These are phyloP conservation scores for Phasianus colchicus DNA, from an alignment of 2,113 vertebrate species.

Conservation along the genomic window DNA sequence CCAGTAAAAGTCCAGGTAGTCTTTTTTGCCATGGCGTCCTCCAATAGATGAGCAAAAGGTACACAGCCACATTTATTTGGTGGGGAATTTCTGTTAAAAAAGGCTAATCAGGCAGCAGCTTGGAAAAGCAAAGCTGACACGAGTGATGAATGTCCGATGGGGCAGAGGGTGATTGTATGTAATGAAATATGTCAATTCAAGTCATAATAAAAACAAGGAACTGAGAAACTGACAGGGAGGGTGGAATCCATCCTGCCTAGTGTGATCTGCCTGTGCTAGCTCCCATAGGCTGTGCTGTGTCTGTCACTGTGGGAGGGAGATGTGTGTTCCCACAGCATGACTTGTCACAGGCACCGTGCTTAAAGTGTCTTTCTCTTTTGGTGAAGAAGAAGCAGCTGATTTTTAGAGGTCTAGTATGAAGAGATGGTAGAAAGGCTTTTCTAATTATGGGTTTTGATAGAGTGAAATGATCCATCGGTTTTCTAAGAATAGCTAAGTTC, in stretches of 20 bases:
- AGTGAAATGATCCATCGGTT: not conserved
- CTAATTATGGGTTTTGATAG: not conserved
- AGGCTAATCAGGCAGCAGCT: slow-evolving; percentile 45
- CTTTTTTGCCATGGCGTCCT: not conserved
- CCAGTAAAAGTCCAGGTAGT: not conserved
- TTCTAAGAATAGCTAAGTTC: not conserved
- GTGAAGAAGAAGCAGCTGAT: not conserved
- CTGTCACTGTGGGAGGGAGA: not conserved
- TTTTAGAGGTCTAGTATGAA: not conserved
- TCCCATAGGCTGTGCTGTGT: not conserved
- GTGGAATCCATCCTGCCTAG: not conserved
- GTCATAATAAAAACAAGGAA: slow-evolving; percentile 31
- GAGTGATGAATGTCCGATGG: not conserved
- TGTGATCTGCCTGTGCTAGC: not conserved
- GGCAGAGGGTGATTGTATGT: not conserved
- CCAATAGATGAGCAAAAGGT: not conserved
- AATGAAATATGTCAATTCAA: slow-evolving; percentile 58
- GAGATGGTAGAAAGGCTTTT: not conserved
- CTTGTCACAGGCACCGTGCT: rapidly evolving
- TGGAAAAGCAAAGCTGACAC: slow-evolving; percentile 59
- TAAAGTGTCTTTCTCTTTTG: not conserved
- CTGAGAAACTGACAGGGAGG: slow-evolving; percentile 5
- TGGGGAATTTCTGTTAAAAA: not conserved
- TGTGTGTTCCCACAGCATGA: not conserved
- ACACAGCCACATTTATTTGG: not conserved